Evolutionary conservation across 2,113 vertebrate species (phyloP).

Genomic region (Baryphthengus martii): DNA sequence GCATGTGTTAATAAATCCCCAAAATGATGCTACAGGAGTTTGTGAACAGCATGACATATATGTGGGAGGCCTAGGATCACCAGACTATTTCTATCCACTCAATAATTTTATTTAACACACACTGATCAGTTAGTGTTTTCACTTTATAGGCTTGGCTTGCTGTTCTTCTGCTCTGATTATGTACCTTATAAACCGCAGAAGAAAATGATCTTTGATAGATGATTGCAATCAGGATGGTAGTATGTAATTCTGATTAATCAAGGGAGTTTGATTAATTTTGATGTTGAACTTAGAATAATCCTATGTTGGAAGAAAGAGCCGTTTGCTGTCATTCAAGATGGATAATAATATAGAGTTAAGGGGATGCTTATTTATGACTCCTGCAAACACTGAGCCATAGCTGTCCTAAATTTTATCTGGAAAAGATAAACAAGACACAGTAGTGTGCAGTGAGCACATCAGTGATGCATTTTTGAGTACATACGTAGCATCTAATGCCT

Average conservation of each 20-base stretch:
- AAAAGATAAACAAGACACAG: background rate
- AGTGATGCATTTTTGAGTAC: background rate
- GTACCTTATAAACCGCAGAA: conserved; percentile 54
- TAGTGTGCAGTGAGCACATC: background rate
- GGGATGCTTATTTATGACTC: conserved; percentile 3
- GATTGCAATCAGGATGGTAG: conserved; percentile 79
- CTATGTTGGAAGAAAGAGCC: conserved; percentile 6
- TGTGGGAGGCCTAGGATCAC: background rate
- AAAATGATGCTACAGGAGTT: background rate
- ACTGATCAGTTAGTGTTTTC: background rate
- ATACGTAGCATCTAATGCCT: background rate
- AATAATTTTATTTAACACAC: background rate
- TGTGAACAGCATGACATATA: background rate
- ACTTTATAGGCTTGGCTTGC: conserved; percentile 11
- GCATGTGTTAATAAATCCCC: background rate
- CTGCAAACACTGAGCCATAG: background rate
- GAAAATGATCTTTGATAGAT: conserved; percentile 73
- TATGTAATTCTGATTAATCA: conserved; percentile 80
- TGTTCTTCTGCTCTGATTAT: conserved; percentile 66
- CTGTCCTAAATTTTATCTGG: background rate
- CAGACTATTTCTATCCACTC: background rate
- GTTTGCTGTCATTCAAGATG: conserved; percentile 51
- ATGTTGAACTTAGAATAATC: conserved; percentile 65
- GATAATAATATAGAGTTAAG: background rate
- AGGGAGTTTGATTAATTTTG: conserved; percentile 76